Conservation (phyloP, 1,140 invertebrate genomes). For the Drosophila orosa region DNA sequence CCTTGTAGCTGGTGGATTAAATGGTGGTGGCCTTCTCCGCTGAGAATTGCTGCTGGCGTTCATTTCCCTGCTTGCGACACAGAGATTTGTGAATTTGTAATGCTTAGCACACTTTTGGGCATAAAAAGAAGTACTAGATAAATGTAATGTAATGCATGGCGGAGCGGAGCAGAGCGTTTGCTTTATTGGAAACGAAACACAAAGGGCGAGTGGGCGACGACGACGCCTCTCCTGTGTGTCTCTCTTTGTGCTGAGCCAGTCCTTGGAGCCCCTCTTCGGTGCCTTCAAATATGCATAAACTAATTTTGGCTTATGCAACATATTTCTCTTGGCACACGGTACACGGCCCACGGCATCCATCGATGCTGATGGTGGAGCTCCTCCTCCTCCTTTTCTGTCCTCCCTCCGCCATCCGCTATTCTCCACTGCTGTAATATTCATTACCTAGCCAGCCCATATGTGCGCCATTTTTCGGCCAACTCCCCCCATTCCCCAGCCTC, state of each 20-base stretch:
- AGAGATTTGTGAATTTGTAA: constrained; percentile 51
- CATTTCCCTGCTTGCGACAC: constrained; percentile 25
- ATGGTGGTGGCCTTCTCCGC: constrained; percentile 15
- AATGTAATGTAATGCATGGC: constrained; percentile 42
- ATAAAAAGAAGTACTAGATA: constrained; percentile 41
- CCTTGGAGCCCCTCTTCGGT: constrained; percentile 19
- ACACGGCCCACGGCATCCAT: constrained; percentile 40
- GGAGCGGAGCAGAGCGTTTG: constrained; percentile 6
- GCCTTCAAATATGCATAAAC: constrained; percentile 68
- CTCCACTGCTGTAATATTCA: constrained; percentile 59
- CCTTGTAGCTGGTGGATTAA: constrained; percentile 29
- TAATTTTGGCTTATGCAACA: constrained; percentile 70
- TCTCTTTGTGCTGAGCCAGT: background rate
- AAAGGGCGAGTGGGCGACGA: constrained; percentile 31
- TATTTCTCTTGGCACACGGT: constrained; percentile 34
- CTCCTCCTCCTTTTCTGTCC: background rate
- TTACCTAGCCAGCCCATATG: constrained; percentile 58
- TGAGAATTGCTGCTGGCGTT: constrained; percentile 26
- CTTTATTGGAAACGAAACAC: constrained; percentile 44
- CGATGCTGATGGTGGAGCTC: constrained; percentile 13
- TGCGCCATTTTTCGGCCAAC: constrained; percentile 30
- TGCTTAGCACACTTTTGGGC: constrained; percentile 41
- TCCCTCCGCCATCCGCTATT: background rate
- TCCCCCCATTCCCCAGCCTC: background rate
- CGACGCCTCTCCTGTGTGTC: background rate